Base-by-base conservation (phyloP, 2,888 invertebrate genomes). In the Dromius quadrimaculatus region DNA sequence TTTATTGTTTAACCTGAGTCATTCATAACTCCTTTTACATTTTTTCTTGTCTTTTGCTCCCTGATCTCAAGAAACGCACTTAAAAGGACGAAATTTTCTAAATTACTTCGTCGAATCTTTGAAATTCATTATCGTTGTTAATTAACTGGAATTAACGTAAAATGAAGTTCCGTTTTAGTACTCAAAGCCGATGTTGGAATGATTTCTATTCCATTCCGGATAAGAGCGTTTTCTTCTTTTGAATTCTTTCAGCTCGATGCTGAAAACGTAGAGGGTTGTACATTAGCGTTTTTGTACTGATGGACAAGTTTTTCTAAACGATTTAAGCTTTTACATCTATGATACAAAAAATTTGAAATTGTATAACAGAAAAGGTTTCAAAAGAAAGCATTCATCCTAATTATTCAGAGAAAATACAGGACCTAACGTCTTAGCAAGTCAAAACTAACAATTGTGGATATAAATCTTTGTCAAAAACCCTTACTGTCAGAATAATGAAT, bases 71-170 rank as follows among this genome's bases (percentile, higher is more conserved):
- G n/a, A n/a, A 54, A 6, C 41, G 54, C 66, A 66, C 54, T 57
- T 57, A 66, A 66, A 66, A 66, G 66, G 66, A 54, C 57, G 66
- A 66, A 54, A 66, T 66, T 66, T 66, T 66, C 66, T 23, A 66
- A 41, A 66, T 66, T 66, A 66, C 66, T 41, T 66, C 57, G 45
- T 38, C 54, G 41, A 34, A 54, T 38, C 66, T 66, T 66, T 66
- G 66, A 64, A 64, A 66, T 66, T 41, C 66, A 41, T 66, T 66
- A 54, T 38, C 57, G 54, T 38, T 66, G 54, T 41, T 54, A 66
- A 66, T 66, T 64, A 64, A 64, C 64, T 64, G 64, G 64, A 66
- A 66, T 66, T 66, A 57, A 66, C 54, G 54, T 57, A 64, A 45
- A 36, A 36, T 64, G 64, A 34, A 64, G 45, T 62, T 62, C 62